Conservation (phyloP, 2,888 invertebrate species). For the Syritta pipiens region DNA sequence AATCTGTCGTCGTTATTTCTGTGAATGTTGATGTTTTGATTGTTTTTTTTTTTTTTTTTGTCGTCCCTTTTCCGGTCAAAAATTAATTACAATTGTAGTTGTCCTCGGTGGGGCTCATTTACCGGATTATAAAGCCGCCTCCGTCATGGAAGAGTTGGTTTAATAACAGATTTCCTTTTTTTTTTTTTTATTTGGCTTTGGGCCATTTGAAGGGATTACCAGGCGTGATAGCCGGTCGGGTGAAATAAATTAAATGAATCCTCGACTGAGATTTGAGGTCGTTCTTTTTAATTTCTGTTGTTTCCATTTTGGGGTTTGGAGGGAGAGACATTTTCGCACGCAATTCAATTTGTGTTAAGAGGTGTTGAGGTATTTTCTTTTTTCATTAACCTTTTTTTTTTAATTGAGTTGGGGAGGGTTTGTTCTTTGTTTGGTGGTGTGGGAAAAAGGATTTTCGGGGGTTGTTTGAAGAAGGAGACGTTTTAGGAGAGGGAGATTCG, state of each 20-base stretch:
- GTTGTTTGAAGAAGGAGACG: no score
- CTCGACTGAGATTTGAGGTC: slow-evolving; percentile 15
- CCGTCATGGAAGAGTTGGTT: slow-evolving; percentile 24
- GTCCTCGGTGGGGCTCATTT: slow-evolving; percentile 47
- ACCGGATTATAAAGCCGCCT: slow-evolving; percentile 42
- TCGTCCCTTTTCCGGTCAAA: not conserved
- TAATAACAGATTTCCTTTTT: slow-evolving; percentile 38
- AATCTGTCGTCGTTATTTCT: not conserved
- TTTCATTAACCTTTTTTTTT: not conserved
- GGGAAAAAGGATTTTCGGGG: no score
- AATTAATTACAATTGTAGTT: slow-evolving; percentile 36
- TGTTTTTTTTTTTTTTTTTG: slow-evolving; percentile 24
- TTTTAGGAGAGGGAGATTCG: no score
- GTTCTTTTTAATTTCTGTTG: slow-evolving; percentile 25
- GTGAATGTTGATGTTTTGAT: slow-evolving; percentile 41
- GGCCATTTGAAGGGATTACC: slow-evolving; percentile 25
- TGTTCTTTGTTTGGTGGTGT: no score
- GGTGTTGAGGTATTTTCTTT: not conserved
- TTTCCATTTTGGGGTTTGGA: slow-evolving; percentile 18
- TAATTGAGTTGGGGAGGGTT: not conserved
- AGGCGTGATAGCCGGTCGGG: slow-evolving; percentile 15
- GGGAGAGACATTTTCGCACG: slow-evolving; percentile 24
- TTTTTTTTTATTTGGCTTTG: slow-evolving; percentile 24
- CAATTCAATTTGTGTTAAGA: slow-evolving; percentile 32
- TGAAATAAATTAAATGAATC: slow-evolving; percentile 32